Evolutionary conservation across 37 sponge, comb jelly and placozoan genomes (phyloP).

Genomic region (Geodia barretti): DNA sequence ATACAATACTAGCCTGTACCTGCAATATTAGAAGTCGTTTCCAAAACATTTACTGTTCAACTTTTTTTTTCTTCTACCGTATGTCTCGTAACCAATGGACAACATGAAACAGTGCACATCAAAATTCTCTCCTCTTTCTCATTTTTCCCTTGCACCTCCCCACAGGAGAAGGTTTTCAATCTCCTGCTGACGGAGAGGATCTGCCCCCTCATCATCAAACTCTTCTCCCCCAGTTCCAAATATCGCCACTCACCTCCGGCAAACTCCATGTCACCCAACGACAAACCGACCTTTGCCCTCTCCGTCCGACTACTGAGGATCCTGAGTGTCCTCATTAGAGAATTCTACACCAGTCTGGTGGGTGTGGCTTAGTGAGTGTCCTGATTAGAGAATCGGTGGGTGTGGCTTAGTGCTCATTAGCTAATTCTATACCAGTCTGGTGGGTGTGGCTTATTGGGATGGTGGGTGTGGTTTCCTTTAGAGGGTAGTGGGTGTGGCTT

Average conservation of each 20-base stretch:
- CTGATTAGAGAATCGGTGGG: background rate
- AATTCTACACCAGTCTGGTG: slow-evolving; percentile 80
- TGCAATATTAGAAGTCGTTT: too few relatives aligned
- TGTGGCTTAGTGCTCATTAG: slow-evolving; percentile 80
- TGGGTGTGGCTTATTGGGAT: slow-evolving; percentile 24
- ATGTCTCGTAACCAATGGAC: background rate
- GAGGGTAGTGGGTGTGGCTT: too few relatives aligned
- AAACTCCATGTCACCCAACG: slow-evolving; percentile 38
- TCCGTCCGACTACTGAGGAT: slow-evolving; percentile 85
- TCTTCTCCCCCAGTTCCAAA: slow-evolving; percentile 91
- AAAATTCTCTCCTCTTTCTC: background rate
- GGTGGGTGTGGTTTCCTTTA: too few relatives aligned
- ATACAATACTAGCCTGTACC: too few relatives aligned
- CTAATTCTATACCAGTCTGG: slow-evolving; percentile 74
- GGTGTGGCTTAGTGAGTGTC: background rate
- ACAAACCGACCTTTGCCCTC: slow-evolving; percentile 82
- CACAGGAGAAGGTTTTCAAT: slow-evolving; percentile 61
- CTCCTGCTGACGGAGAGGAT: slow-evolving; percentile 91
- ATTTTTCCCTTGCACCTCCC: background rate
- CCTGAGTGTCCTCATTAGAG: slow-evolving; percentile 69
- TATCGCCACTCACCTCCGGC: slow-evolving; percentile 48
- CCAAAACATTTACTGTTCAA: too few relatives aligned
- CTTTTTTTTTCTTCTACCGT: too few relatives aligned
- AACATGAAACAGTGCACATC: background rate
- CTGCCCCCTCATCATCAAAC: slow-evolving; percentile 92